Base-by-base conservation (phyloP, 2,888 invertebrate genomes). In the Drosophila ezoana region DNA sequence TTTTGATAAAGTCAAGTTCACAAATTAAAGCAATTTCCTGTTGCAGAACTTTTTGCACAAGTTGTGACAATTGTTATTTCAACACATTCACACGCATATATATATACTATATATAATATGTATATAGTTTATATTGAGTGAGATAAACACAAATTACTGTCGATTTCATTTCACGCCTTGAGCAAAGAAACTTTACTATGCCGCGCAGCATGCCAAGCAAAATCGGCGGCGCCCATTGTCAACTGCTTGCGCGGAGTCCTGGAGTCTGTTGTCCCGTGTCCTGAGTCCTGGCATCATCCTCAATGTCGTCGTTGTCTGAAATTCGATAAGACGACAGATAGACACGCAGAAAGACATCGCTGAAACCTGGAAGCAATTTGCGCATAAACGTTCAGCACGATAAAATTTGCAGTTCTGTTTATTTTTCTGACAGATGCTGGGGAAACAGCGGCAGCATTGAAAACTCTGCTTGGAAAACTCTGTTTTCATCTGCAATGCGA, bases 331-430 rank as follows among this genome's bases (percentile, higher is more conserved):
- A 71, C 81, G 77, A 79, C 79, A 70, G 43, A 52, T 56, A 51
- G 56, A 48, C 33, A 57, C 41, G 33, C 47, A 38, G 63, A 54
- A 45, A 58, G 64, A 61, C 76, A 65, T 66, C 76, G 64, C 70
- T 71, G 47, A 87, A 86, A 86, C 86, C 86, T 86, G 88, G 79
- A 84, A 89, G 87, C 86, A 87, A 86, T 86, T 86, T 89, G 89
- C 85, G 85, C 85, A 81, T 89, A 89, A 86, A 84, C 89, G 89
- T 86, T 86, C 76, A 76, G 75, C 63, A 79, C 86, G 86, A 86
- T 86, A 86, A 86, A 89, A 89, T 87, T 86, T 79, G 76, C 87
- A 89, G 89, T 87, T 89, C 79, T 87, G 89, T 88, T 89, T 89
- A 89, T 89, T 89, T 88, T 83, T 69, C 81, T 83, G 89, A 83